Evolutionary conservation across 2,113 vertebrate species (phyloP).

Genomic region (Nettapus auritus): DNA sequence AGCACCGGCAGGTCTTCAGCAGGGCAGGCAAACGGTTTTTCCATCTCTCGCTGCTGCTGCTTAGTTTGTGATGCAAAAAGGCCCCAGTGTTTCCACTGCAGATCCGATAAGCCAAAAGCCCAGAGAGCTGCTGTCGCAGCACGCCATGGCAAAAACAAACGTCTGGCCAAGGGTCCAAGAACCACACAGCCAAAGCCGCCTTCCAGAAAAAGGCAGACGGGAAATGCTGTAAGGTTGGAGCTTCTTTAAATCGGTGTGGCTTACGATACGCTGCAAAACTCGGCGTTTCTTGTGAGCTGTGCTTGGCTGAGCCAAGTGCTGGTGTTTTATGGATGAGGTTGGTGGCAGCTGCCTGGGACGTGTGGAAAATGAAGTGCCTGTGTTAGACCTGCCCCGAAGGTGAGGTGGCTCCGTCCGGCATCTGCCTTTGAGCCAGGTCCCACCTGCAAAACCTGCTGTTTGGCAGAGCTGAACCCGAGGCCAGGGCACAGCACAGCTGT

Average conservation of each 20-base stretch:
- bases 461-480: neutral
- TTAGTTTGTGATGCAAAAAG: neutral
- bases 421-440: neutral
- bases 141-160: neutral
- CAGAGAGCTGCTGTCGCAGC: neutral
- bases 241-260: neutral
- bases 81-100: neutral
- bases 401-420: neutral
- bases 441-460: neutral
- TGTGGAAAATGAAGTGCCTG: neutral
- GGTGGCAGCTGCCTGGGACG: neutral
- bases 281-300: neutral
- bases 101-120: neutral
- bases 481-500: neutral
- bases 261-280: neutral
- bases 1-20: neutral
- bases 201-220: neutral
- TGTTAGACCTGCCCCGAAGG: neutral
- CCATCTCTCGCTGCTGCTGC: neutral
- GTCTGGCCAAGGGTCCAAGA: neutral
- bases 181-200: neutral
- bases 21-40: neutral
- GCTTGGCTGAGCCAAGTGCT: neutral
- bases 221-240: neutral
- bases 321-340: neutral